Evolutionary conservation across 2,113 vertebrate genomes (phyloP).

Genomic region (Thunnus thynnus): DNA sequence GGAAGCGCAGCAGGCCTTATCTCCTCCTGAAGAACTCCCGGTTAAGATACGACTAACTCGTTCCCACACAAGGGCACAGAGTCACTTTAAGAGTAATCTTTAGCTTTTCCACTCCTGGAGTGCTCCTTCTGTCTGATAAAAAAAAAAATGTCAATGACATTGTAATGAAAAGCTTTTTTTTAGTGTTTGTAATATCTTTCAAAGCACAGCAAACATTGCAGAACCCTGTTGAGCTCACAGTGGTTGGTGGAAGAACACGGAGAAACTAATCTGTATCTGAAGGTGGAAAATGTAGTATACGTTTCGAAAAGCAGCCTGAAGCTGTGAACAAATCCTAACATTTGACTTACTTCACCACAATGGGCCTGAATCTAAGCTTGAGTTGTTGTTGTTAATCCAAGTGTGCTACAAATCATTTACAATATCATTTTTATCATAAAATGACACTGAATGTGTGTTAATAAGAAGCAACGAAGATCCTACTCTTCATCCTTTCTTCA

Average conservation of each 20-base stretch:
- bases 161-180: conserved; percentile 19
- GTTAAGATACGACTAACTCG: conserved; percentile 52
- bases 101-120: conserved; percentile 29
- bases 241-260: conserved; percentile 16
- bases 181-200: conserved; percentile 28
- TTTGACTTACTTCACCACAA: background rate
- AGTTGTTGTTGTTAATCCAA: no score
- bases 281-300: background rate
- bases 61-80: conserved; percentile 45
- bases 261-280: conserved; percentile 23
- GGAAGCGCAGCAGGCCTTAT: conserved; percentile 55
- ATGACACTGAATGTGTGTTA: no score
- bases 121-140: conserved; percentile 23
- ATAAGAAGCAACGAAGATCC: no score
- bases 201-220: background rate
- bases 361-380: conserved; percentile 9
- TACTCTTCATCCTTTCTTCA: no score
- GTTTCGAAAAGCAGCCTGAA: background rate
- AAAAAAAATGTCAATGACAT: background rate
- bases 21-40: conserved; percentile 57
- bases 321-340: background rate
- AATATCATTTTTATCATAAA: no score
- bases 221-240: conserved; percentile 33
- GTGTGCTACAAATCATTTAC: no score
- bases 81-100: conserved; percentile 38